A percentile compares a stretch with the other conserved stretches of the same genome.
Conservation (phyloP, 2,797 vertebrate species). For the Tamandua tetradactyla region DNA sequence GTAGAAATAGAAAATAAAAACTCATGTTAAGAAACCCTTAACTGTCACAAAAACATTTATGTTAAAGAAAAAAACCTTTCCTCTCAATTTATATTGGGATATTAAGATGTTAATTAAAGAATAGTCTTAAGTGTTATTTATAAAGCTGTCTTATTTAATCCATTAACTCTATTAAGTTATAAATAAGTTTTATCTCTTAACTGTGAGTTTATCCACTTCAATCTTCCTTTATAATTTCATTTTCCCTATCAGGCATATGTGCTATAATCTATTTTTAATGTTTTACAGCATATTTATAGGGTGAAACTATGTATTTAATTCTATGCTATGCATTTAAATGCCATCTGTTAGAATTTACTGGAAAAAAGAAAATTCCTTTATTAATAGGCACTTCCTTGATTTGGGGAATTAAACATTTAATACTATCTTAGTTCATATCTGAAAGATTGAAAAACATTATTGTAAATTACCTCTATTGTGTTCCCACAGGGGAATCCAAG, state of each 20-base stretch:
- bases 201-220: slow-evolving; percentile 49
- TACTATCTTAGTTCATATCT: neutral
- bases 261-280: slow-evolving; percentile 65
- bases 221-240: slow-evolving; percentile 58
- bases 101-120: neutral
- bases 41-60: slow-evolving; percentile 57
- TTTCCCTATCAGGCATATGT: slow-evolving; percentile 60
- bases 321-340: slow-evolving; percentile 73
- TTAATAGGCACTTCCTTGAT: slow-evolving; percentile 66
- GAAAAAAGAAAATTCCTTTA: slow-evolving; percentile 75
- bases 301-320: slow-evolving; percentile 65
- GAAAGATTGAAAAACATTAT: neutral
- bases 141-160: slow-evolving; percentile 39
- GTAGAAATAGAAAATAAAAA: slow-evolving; percentile 66
- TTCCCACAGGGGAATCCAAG: slow-evolving; percentile 36
- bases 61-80: neutral
- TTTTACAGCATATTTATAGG: slow-evolving; percentile 68
- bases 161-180: slow-evolving; percentile 55
- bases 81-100: neutral
- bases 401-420: slow-evolving; percentile 34
- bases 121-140: slow-evolving; percentile 22
- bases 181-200: slow-evolving; percentile 63
- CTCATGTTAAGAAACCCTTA: slow-evolving; percentile 51
- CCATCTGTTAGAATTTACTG: slow-evolving; percentile 78
- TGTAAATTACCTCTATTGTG: neutral